phyloP scores from a whole-genome alignment of 2,888 invertebrate species.

The Dicycla oo region DNA sequence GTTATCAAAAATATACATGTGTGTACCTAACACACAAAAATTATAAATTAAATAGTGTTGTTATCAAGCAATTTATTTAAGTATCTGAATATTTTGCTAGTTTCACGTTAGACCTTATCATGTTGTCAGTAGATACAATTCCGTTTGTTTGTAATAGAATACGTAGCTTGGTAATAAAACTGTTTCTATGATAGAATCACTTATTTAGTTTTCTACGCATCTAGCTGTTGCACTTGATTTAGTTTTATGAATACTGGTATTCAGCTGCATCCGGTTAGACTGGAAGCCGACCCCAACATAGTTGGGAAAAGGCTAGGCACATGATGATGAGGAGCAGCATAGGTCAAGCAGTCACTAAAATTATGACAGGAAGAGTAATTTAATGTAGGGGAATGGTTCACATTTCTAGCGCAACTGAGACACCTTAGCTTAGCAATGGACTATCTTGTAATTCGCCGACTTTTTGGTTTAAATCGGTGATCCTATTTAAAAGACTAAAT shows the following conservation, averaged over 20 bases:
- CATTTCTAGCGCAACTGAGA: neutral
- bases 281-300: neutral
- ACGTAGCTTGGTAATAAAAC: constrained; percentile 10
- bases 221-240: neutral
- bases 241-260: neutral
- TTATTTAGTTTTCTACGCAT: neutral
- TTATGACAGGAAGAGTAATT: neutral
- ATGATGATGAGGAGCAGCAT: neutral
- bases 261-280: neutral
- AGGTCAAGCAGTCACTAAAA: neutral
- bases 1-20: neutral
- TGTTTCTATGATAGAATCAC: neutral
- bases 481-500: neutral
- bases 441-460: no score
- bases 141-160: constrained; percentile 26
- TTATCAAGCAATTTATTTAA: neutral
- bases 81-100: constrained; percentile 6
- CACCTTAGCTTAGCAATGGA: no score
- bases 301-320: neutral
- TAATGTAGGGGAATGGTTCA: neutral
- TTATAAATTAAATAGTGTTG: constrained; percentile 2
- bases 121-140: constrained; percentile 40
- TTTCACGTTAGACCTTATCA: constrained; percentile 41
- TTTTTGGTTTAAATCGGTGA: neutral
- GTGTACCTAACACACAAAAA: neutral